phyloP scores from a whole-genome alignment of 2,113 vertebrate species.

The Heliornis fulica region DNA sequence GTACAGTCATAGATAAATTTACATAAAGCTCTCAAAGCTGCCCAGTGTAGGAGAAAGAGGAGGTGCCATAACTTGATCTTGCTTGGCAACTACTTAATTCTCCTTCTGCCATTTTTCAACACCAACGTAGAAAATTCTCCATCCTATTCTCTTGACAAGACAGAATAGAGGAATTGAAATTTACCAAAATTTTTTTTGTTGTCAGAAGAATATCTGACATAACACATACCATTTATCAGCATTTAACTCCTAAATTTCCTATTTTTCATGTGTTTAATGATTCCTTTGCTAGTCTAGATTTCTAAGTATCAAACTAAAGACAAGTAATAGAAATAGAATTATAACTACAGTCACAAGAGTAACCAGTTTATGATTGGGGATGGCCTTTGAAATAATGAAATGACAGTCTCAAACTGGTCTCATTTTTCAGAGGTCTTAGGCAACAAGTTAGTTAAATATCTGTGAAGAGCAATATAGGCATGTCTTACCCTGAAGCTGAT shows the following conservation, averaged over 20 bases:
- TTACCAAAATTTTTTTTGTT: background rate
- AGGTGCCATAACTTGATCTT: background rate
- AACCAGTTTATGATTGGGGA: background rate
- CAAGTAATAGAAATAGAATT: background rate
- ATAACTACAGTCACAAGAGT: background rate
- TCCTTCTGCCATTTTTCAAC: background rate
- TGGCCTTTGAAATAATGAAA: background rate
- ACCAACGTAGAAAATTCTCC: background rate
- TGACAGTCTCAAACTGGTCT: background rate
- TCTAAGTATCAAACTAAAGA: background rate
- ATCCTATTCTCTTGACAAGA: background rate
- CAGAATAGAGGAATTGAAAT: background rate
- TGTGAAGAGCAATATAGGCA: background rate
- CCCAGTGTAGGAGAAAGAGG: background rate
- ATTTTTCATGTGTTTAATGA: background rate
- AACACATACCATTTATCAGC: background rate
- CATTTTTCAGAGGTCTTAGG: background rate
- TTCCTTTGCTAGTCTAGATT: background rate
- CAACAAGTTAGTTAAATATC: background rate
- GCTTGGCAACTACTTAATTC: background rate
- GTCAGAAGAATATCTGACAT: background rate
- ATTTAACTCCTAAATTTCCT: background rate
- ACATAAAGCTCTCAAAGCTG: background rate
- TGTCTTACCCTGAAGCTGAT: background rate
- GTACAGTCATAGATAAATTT: background rate